These are phyloP conservation scores for Antechinus flavipes DNA, from an alignment of 2,113 vertebrate species.

Conservation along the genomic window DNA sequence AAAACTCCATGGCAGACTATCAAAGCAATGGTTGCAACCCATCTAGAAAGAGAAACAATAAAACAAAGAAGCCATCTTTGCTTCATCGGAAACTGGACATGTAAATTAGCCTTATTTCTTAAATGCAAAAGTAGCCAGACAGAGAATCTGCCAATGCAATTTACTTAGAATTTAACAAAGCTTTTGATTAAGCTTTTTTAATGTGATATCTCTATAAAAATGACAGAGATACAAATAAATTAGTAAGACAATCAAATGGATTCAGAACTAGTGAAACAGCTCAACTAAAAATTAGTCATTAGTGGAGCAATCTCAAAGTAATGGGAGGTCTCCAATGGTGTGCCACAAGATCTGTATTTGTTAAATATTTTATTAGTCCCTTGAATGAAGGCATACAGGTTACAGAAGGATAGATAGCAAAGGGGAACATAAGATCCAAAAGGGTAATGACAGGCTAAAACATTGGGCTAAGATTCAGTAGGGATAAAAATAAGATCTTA, in stretches of 20 bases:
- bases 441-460: background rate
- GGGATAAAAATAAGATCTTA: background rate
- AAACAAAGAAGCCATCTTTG: background rate
- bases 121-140: background rate
- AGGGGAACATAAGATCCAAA: background rate
- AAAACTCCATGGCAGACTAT: fast-evolving
- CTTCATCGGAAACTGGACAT: background rate
- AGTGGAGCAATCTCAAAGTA: background rate
- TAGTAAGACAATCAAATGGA: background rate
- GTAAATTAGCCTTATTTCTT: background rate
- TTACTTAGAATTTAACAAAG: background rate
- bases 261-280: background rate
- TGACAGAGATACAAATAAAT: background rate
- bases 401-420: background rate
- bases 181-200: background rate
- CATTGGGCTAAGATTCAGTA: background rate
- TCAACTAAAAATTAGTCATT: background rate
- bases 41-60: background rate
- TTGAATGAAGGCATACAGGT: background rate
- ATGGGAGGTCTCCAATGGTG: background rate
- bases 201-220: background rate
- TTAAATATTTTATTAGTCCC: background rate
- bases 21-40: background rate
- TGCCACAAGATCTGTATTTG: background rate
- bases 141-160: background rate